Conservation (phyloP, 2,888 invertebrate species). For the Drosophila subsilvestris region DNA sequence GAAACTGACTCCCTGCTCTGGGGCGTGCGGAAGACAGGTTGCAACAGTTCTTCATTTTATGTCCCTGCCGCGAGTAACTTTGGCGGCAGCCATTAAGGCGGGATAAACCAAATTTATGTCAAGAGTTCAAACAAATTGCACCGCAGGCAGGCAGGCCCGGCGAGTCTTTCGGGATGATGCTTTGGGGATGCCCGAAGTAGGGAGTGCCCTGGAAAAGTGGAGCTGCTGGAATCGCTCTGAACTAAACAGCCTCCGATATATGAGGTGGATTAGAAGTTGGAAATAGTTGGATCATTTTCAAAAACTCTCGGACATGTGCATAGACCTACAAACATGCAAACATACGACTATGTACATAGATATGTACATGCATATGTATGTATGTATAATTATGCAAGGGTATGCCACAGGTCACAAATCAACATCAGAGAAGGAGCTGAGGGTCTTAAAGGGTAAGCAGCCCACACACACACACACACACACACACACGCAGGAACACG, state of each 20-base stretch:
- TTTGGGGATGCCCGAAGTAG: background rate
- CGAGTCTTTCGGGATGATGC: background rate
- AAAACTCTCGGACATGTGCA: too few species aligned
- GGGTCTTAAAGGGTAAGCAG: too few species aligned
- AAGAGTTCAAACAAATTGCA: constrained; percentile 52
- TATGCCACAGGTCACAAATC: too few species aligned
- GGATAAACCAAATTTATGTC: constrained; percentile 68
- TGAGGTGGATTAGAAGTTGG: too few species aligned
- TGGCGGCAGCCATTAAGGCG: constrained; percentile 50
- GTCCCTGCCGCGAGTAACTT: constrained; percentile 32
- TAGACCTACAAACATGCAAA: too few species aligned
- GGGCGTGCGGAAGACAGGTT: constrained; percentile 49
- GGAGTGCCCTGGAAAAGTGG: background rate
- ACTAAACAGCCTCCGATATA: too few species aligned
- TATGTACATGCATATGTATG: too few species aligned
- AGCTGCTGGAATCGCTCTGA: too few species aligned
- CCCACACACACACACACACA: background rate
- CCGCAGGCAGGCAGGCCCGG: background rate
- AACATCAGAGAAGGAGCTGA: too few species aligned
- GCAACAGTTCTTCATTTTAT: constrained; percentile 47
- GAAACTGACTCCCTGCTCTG: background rate
- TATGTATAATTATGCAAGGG: too few species aligned
- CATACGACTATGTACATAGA: too few species aligned
- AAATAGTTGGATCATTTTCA: too few species aligned
- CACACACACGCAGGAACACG: constrained; percentile 7